These are phyloP conservation scores for Lydus trimaculatus DNA, from an alignment of 2,888 invertebrate genomes.

Conservation along the genomic window DNA sequence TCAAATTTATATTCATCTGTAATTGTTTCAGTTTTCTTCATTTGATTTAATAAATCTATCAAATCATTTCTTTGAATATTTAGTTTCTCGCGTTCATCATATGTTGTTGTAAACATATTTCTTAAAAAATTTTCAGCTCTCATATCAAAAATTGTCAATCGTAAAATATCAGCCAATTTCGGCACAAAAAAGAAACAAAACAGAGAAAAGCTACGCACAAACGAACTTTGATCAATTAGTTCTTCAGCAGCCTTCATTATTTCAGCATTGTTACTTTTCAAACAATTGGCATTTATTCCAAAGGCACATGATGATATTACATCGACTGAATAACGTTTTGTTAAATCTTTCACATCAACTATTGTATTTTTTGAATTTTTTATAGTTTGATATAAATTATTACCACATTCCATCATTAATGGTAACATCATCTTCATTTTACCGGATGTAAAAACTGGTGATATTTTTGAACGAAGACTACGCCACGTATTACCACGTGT, in stretches of 20 bases:
- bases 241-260: conserved; percentile 50
- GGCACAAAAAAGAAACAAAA: conserved; percentile 41
- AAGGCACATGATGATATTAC: conserved; percentile 58
- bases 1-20: conserved; percentile 37
- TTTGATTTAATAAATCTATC: conserved; percentile 65
- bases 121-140: conserved; percentile 46
- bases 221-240: conserved; percentile 43
- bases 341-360: conserved; percentile 19
- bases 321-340: conserved; percentile 41
- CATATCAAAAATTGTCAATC: conserved; percentile 43
- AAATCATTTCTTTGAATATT: conserved; percentile 62
- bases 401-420: conserved; percentile 58
- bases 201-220: conserved; percentile 36
- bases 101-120: conserved; percentile 45
- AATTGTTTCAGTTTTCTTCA: conserved; percentile 49
- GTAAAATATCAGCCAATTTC: conserved; percentile 40
- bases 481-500: conserved; percentile 63
- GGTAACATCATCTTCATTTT: conserved; percentile 64
- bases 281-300: conserved; percentile 55
- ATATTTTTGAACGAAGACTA: conserved; percentile 61
- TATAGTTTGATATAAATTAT: conserved; percentile 45
- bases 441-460: conserved; percentile 64
- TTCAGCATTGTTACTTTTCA: conserved; percentile 48
- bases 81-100: conserved; percentile 37
- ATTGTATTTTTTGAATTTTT: conserved; percentile 11